A percentile compares a stretch with the other conserved stretches of the same genome.
Evolutionary conservation across 2,113 vertebrate species (phyloP).

Genomic region (Notarius quadriscutis): DNA sequence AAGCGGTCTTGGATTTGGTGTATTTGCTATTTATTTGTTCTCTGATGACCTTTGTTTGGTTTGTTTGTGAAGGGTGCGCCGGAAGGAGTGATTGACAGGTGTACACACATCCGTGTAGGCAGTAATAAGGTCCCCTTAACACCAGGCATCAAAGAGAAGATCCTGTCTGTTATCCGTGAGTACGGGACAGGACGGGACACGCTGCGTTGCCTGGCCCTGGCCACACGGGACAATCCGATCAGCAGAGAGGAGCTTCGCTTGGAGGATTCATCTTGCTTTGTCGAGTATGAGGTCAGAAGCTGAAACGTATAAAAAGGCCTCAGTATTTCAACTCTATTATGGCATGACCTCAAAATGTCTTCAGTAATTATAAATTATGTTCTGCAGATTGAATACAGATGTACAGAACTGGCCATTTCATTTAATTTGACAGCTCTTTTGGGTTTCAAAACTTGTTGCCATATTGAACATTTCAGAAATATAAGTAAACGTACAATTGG

Average conservation of each 20-base stretch:
- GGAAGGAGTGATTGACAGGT: conserved; percentile 95
- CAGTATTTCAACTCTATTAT: not conserved
- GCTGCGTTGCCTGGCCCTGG: conserved; percentile 91
- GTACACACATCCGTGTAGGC: conserved; percentile 90
- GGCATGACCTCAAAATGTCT: not conserved
- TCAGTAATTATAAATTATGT: not conserved
- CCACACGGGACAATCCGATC: conserved; percentile 87
- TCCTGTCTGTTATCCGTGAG: conserved; percentile 91
- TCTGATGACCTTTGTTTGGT: not conserved
- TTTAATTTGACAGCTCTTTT: not conserved
- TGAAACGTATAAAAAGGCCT: not conserved
- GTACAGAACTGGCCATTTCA: not conserved
- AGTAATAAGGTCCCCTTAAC: conserved; percentile 84
- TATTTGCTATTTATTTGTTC: not conserved
- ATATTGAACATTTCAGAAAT: not conserved
- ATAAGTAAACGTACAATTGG: not conserved
- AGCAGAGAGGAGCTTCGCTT: conserved; percentile 84
- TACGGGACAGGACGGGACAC: conserved; percentile 94
- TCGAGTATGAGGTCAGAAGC: conserved; percentile 88
- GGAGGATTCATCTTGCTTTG: conserved; percentile 86
- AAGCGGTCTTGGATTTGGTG: not conserved
- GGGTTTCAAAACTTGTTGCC: not conserved
- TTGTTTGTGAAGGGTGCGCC: conserved; percentile 83
- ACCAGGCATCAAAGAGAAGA: conserved; percentile 88
- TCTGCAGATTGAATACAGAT: not conserved